Conservation (phyloP, 2,888 invertebrate genomes). For the Brachylomia viminalis region DNA sequence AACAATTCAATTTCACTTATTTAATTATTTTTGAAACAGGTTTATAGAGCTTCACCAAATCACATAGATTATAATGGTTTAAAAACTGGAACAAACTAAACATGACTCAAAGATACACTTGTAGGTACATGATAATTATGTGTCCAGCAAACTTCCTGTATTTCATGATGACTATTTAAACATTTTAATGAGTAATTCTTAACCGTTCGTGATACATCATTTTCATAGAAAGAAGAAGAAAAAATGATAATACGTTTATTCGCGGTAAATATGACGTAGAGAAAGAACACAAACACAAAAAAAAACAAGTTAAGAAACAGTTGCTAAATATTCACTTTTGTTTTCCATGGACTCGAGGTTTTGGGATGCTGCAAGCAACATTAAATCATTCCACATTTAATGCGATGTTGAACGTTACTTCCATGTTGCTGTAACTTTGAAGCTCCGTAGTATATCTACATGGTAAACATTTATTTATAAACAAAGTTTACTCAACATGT, state of each 20-base stretch:
- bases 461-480: no score
- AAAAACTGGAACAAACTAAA: background rate
- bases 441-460: no score
- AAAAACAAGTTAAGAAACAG: background rate
- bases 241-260: no score
- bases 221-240: no score
- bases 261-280: no score
- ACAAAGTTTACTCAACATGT: no score
- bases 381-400: background rate
- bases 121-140: no score
- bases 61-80: background rate
- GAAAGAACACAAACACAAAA: no score
- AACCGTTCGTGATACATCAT: background rate
- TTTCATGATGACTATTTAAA: background rate
- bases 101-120: background rate
- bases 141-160: background rate
- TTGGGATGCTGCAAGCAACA: background rate
- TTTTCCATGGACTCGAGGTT: background rate
- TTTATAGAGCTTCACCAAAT: background rate
- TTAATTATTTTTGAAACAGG: background rate
- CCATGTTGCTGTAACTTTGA: background rate
- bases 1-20: background rate
- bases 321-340: background rate
- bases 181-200: background rate
- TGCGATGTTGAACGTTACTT: background rate